Base-by-base conservation (phyloP, 2,888 invertebrate species). In the Tanytarsus gracilentus region DNA sequence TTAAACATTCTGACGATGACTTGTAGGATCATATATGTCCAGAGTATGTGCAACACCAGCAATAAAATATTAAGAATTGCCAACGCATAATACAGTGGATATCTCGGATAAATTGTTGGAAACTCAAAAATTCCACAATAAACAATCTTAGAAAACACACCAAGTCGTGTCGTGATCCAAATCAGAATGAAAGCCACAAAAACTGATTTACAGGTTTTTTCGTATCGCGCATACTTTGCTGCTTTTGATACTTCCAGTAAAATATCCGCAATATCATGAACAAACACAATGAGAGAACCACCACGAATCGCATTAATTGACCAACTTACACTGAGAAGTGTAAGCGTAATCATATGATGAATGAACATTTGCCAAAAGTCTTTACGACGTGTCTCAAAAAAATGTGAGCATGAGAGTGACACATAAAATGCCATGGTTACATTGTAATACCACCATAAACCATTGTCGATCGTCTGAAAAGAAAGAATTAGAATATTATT, bases 311-410 rank as follows among this genome's bases (percentile, higher is more conserved):
- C 79, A 75, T 97, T 98, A 73, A 90, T 89, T 5, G 91, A 83
- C 94, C 96, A 99, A 64, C 96, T 96, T 72, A 96, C 86, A 61
- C 83, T 84, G 76, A 99, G 82, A 63, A 99, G 79, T 44, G 84
- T 74, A 65, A 99, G 86, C 39, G 98, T 96, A 18, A 93, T 92
- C 69, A 95, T 82, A 72, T 99, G 98, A 76, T 99, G 98, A 60
- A 95, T 78, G 74, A 98, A 95, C 94, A 98, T 98, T 78, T 97
- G 94, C 88, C 92, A 92, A 75, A 98, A 98, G 76, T 93, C 92
- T 75, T 92, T 92, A 64, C 95, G 82, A 64, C 87, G 87, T 59
- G 92, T 88, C 74, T 98, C 97, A 72, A 90, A 85, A 76, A 95
- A 95, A 75, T 96, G 95, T 16, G 93, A 90, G 63, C 92, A 82